Conservation (phyloP, 2,888 invertebrate genomes). For the Noctua janthina region DNA sequence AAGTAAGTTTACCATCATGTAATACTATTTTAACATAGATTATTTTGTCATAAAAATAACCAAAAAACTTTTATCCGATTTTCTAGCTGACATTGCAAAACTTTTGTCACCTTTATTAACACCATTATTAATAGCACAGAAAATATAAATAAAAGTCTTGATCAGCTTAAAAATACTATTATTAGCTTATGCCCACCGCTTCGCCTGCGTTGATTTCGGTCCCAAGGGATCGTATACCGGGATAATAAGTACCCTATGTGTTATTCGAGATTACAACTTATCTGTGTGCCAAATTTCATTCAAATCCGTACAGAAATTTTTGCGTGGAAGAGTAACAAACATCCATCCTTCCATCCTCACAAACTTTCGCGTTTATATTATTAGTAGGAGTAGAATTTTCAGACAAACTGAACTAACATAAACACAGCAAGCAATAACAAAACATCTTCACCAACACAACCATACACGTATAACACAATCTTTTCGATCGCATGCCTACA, state of each 20-base stretch:
- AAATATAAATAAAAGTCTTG: neutral
- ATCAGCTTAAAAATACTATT: neutral
- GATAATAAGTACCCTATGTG: no score
- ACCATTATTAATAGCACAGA: no score
- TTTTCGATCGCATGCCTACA: slow-evolving; percentile 51
- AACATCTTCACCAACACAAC: slow-evolving; percentile 16
- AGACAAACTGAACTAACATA: neutral
- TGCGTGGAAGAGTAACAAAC: no score
- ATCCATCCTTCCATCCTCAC: no score
- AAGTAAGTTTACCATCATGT: slow-evolving; percentile 78
- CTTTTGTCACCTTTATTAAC: neutral
- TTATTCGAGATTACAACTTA: no score
- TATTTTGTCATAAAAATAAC: neutral
- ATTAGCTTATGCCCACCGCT: no score
- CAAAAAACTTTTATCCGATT: neutral
- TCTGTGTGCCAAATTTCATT: no score
- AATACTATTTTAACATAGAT: neutral
- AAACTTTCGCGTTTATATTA: no score
- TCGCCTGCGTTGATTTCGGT: no score
- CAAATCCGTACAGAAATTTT: no score
- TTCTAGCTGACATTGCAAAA: neutral
- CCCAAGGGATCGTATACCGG: no score
- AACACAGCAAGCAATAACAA: neutral
- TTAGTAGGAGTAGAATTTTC: no score
- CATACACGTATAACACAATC: slow-evolving; percentile 38